phyloP scores from a whole-genome alignment of 2,888 invertebrate species.

The Norana najaformis region DNA sequence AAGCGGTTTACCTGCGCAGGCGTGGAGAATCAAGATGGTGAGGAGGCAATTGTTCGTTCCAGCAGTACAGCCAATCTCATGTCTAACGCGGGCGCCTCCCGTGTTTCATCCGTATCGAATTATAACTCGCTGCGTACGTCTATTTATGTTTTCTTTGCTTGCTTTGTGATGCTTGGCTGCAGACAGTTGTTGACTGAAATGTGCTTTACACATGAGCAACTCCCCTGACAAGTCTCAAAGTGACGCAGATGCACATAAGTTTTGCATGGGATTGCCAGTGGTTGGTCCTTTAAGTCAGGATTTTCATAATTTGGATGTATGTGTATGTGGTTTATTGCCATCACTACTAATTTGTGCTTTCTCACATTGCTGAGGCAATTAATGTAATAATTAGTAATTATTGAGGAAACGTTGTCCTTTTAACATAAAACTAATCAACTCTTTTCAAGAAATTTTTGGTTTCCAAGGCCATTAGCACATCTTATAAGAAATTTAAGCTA shows the following conservation, averaged over 20 bases:
- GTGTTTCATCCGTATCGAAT: not conserved
- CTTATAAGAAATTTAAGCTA: not conserved
- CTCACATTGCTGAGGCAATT: not conserved
- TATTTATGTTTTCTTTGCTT: not conserved
- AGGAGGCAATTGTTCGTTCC: conserved; percentile 19
- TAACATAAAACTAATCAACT: not conserved
- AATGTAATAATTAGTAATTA: not conserved
- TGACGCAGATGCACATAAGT: not conserved
- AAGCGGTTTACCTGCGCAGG: not conserved
- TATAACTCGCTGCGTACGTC: conserved; percentile 22
- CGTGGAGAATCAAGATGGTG: not conserved
- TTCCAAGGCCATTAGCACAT: not conserved
- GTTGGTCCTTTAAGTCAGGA: not conserved
- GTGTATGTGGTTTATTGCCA: not conserved
- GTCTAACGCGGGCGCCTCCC: not conserved
- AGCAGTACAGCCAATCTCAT: conserved; percentile 29
- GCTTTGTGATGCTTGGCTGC: not conserved
- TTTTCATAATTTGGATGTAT: not conserved
- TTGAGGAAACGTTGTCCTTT: not conserved
- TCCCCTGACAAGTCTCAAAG: not conserved
- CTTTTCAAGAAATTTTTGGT: not conserved
- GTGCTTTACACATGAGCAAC: not conserved
- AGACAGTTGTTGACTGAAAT: not conserved
- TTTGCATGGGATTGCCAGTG: not conserved
- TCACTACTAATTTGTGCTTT: not conserved